A percentile compares a stretch with the other conserved stretches of the same genome.
Evolutionary conservation across 1,140 invertebrate species (phyloP).

Genomic region (Trichomalopsis sarcophagae): DNA sequence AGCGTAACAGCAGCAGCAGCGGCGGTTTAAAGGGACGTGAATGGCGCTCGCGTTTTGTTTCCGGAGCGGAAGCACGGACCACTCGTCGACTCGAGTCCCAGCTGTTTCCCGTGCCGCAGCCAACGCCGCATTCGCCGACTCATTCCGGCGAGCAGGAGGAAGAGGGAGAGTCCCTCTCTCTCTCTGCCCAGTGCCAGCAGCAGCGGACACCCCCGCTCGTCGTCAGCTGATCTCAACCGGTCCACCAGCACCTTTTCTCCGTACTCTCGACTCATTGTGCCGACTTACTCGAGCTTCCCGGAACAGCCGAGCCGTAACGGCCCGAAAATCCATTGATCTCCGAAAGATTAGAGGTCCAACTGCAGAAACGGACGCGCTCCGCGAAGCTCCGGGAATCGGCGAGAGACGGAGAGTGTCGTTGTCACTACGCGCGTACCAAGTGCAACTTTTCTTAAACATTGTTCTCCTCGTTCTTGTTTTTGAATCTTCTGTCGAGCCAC

Average conservation of each 20-base stretch:
- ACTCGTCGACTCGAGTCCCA: constrained; percentile 12
- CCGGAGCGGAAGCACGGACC: constrained; percentile 12
- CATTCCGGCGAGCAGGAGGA: not conserved
- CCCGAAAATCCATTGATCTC: not conserved
- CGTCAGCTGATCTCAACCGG: constrained; percentile 49
- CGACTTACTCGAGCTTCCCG: constrained; percentile 1
- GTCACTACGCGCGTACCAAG: not conserved
- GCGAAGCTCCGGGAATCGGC: not conserved
- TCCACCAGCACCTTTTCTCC: not conserved
- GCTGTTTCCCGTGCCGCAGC: constrained; percentile 28
- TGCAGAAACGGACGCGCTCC: not conserved
- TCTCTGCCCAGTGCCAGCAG: not conserved
- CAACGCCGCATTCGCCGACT: constrained; percentile 20
- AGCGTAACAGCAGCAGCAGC: not conserved
- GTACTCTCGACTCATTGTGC: not conserved
- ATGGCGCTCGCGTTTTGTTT: constrained; percentile 17
- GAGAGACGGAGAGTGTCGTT: no score
- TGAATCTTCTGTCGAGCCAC: not conserved
- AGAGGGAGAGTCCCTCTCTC: not conserved
- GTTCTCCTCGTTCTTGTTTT: constrained; percentile 29
- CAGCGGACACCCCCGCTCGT: not conserved
- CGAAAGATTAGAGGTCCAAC: not conserved
- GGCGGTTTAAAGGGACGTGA: constrained; percentile 29
- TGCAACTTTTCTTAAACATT: not conserved
- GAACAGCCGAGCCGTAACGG: not conserved